Evolutionary conservation across 2,113 vertebrate species (phyloP).

Genomic region (Catharus fuscescens): DNA sequence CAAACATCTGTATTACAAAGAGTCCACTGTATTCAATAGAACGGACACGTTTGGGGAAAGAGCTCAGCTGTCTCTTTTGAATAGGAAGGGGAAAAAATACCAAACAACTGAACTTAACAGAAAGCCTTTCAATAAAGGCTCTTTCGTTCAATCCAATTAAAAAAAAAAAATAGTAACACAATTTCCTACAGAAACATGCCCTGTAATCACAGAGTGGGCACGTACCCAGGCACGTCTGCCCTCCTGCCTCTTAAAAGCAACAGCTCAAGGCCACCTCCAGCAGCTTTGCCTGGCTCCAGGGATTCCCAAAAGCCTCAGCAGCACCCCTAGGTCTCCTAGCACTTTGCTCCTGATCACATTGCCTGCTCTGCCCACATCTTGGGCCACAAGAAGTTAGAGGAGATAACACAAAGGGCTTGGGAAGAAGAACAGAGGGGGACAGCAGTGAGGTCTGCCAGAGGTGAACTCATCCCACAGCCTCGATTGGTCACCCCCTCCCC

Average conservation of each 20-base stretch:
- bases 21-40: not conserved
- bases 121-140: not conserved
- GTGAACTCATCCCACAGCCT: not conserved
- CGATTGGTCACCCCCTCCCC: accelerated
- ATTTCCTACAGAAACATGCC: not conserved
- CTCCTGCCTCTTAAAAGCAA: not conserved
- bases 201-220: not conserved
- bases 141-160: not conserved
- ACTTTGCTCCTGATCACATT: accelerated
- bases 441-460: not conserved
- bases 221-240: accelerated
- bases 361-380: not conserved
- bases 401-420: not conserved
- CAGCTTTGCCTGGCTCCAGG: not conserved
- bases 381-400: not conserved
- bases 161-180: not conserved
- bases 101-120: not conserved
- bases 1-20: not conserved
- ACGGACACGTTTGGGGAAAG: not conserved
- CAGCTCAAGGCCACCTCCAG: not conserved
- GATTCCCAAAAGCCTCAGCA: not conserved
- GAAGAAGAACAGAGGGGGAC: not conserved
- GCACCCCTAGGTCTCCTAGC: accelerated
- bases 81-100: not conserved
- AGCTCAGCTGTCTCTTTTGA: not conserved